These are phyloP conservation scores for Lithophane semibrunnea DNA, from an alignment of 2,888 invertebrate species.

Conservation along the genomic window DNA sequence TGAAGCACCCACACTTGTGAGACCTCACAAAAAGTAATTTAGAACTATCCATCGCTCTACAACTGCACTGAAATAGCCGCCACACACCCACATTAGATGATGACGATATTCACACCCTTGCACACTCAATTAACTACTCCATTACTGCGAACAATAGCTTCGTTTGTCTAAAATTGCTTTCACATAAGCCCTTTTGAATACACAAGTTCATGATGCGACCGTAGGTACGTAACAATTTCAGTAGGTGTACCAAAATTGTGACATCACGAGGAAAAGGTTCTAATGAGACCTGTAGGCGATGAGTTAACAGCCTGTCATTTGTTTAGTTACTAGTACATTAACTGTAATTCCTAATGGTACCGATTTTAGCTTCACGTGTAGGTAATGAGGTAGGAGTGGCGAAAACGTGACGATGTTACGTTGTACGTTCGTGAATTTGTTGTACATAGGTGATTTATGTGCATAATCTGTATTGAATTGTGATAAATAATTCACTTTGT, in stretches of 20 bases:
- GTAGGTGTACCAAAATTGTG: slow-evolving; percentile 36
- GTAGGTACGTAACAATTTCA: slow-evolving; percentile 18
- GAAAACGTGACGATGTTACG: background rate
- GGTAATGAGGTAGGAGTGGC: slow-evolving; percentile 6
- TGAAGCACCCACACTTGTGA: background rate
- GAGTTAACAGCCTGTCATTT: slow-evolving; percentile 27
- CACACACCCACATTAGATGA: background rate
- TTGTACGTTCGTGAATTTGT: background rate
- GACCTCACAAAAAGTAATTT: background rate
- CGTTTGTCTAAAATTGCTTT: slow-evolving; percentile 46
- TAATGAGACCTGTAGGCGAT: slow-evolving; percentile 35
- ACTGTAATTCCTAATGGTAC: slow-evolving; percentile 14
- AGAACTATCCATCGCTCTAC: background rate
- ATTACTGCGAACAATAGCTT: slow-evolving; percentile 40
- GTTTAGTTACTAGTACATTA: slow-evolving; percentile 11
- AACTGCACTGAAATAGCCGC: slow-evolving; percentile 1
- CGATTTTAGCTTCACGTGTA: slow-evolving; percentile 10
- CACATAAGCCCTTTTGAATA: slow-evolving; percentile 22
- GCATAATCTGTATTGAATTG: background rate
- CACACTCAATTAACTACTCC: slow-evolving; percentile 40
- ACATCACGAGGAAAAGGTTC: slow-evolving; percentile 39
- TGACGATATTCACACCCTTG: background rate
- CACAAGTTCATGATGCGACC: background rate
- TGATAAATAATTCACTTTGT: slow-evolving; percentile 14
- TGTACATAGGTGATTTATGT: background rate